Conservation (phyloP, 1,140 invertebrate species). For the Diplogasteroides magnus region DNA sequence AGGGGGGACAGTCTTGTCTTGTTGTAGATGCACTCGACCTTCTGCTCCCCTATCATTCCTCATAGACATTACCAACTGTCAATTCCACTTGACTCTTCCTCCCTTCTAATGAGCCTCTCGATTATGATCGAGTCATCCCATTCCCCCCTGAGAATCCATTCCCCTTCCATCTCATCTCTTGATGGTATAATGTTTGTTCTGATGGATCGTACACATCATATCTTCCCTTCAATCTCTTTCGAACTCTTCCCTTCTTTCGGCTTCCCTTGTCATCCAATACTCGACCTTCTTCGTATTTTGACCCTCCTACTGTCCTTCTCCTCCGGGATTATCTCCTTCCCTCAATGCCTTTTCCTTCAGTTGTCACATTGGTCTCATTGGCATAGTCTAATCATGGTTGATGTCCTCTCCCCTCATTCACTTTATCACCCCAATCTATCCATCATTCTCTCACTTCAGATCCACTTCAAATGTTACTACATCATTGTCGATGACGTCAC, state of each 20-base stretch:
- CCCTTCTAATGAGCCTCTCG: neutral
- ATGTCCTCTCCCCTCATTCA: slow-evolving; percentile 3
- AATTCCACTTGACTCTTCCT: neutral
- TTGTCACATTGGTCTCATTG: neutral
- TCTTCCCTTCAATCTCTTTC: neutral
- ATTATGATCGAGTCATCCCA: no score
- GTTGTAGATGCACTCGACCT: no score
- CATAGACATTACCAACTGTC: slow-evolving; percentile 1
- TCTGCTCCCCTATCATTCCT: no score
- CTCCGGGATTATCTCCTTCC: slow-evolving; percentile 9
- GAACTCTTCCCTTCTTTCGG: neutral
- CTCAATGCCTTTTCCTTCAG: neutral
- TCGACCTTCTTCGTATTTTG: neutral
- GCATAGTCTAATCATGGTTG: neutral
- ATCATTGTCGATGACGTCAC: no score
- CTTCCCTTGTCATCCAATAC: no score
- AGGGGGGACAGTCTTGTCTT: no score
- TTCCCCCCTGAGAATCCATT: neutral
- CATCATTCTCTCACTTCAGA: slow-evolving; percentile 2
- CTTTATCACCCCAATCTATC: neutral
- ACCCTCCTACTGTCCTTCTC: neutral
- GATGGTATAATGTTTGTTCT: no score
- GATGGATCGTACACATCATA: no score
- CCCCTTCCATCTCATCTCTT: neutral
- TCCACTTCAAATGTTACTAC: slow-evolving; percentile 6